Evolutionary conservation across 2,797 vertebrate species (phyloP), one percentile per base, ranked within the genome.

Genomic region (Lacerta agilis): DNA sequence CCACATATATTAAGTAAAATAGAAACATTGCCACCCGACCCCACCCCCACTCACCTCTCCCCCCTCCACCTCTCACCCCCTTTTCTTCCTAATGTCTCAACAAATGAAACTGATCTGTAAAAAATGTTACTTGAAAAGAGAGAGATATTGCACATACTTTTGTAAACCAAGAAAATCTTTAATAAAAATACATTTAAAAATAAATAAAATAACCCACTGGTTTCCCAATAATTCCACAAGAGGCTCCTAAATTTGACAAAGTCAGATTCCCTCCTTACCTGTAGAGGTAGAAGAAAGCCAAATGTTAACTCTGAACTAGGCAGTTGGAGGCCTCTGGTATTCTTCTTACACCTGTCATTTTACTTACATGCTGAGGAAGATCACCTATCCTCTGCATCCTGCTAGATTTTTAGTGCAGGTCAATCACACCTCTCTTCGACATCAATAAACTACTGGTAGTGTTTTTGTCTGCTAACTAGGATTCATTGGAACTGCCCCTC

Each of bases 381-480:
- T 75, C 45, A 38, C 71, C 38, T 71, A 23, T 10, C 2, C 69
- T 69, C 29, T 79, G 23, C 61, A n/a, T 75, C 55, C 67, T 90
- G n/a, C 33, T 86, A 87, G 13, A 33, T 43, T n/a, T 0, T 83
- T 82, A 55, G 43, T 13, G 0, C 73, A 45, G 3, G 72, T 18
- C 75, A 79, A 13, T 0, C 49, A 23, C 17, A 8, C 25, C 72
- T 13, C 0, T 20, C 18, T 36, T 79, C 66, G n/a, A 18, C 75
- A 89, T 82, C 43, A 55, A 10, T 0, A 18, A 49, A 61, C 29
- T 4, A n/a, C n/a, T n/a, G n/a, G n/a, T n/a, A 1, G 29, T 29
- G 5, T 69, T 91, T 95, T 93, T 88, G 2, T 79, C 88, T 27
- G 36, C 87, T 90, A 64, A n/a, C 13, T 69, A n/a, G 38, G 17